A percentile compares a stretch with the other conserved stretches of the same genome.
Evolutionary conservation across 1,140 invertebrate genomes (phyloP).

Genomic region (Anagrus nilaparvatae): DNA sequence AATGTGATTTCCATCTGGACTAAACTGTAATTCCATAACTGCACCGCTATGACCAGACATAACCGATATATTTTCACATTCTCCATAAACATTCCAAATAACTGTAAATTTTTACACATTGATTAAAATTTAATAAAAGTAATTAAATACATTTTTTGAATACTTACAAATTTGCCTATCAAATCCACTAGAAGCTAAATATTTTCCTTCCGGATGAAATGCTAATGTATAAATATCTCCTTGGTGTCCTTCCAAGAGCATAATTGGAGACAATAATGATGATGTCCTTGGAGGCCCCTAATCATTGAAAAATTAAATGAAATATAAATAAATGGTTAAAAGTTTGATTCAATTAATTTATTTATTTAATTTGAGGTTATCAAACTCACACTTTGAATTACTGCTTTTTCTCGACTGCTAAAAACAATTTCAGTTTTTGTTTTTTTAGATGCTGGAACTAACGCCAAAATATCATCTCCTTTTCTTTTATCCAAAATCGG

Average conservation of each 20-base stretch:
- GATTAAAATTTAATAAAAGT: neutral
- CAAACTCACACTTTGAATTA: conserved; percentile 47
- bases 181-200: conserved; percentile 90
- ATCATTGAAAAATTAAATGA: conserved; percentile 5
- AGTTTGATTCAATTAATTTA: conserved; percentile 2
- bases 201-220: conserved; percentile 93
- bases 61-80: conserved; percentile 93
- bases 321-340: neutral
- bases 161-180: conserved; percentile 92
- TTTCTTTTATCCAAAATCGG: conserved; percentile 50
- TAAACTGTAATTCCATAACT: conserved; percentile 91
- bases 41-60: conserved; percentile 94
- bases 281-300: conserved; percentile 74
- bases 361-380: conserved; percentile 17
- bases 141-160: neutral
- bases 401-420: conserved; percentile 55
- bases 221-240: conserved; percentile 89
- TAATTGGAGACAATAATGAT: conserved; percentile 83
- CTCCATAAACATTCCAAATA: conserved; percentile 95
- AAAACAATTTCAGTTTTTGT: conserved; percentile 60
- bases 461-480: conserved; percentile 54
- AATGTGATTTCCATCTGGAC: conserved; percentile 83
- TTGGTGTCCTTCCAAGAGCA: conserved; percentile 93
- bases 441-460: conserved; percentile 59
- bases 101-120: conserved; percentile 48